phyloP scores from a whole-genome alignment of 2,113 vertebrate species.

The Hydrochoerus hydrochaeris region DNA sequence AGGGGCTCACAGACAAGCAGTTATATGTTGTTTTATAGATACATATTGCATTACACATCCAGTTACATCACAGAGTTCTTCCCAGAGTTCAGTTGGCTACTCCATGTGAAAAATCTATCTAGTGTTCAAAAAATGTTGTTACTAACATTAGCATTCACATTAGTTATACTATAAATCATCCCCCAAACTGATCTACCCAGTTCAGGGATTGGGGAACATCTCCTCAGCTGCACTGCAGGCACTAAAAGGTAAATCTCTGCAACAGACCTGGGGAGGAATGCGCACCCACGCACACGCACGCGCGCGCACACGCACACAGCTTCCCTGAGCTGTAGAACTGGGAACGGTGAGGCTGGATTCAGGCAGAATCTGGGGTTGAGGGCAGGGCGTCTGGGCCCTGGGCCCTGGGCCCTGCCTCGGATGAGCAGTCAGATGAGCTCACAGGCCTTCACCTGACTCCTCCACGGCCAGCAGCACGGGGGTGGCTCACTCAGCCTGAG shows the following conservation, averaged over 20 bases:
- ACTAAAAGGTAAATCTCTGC: not conserved
- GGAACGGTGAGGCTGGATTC: fast-evolving
- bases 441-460: not conserved
- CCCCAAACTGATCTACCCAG: not conserved
- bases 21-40: not conserved
- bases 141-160: no score
- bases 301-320: not conserved
- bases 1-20: not conserved
- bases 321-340: not conserved
- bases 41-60: not conserved
- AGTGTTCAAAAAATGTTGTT: not conserved
- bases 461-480: not conserved
- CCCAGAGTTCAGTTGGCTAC: not conserved
- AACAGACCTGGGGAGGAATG: not conserved
- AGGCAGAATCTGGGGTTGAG: no score
- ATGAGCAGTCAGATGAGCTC: not conserved
- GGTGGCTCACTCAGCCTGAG: not conserved
- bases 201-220: not conserved
- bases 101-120: not conserved
- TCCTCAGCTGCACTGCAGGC: not conserved
- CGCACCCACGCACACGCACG: not conserved
- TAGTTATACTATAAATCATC: not conserved
- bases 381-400: no score
- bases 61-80: not conserved
- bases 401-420: not conserved